phyloP scores from a whole-genome alignment of 30 jellyfish, hydroid and myxozoan genomes.

The Sanderia malayensis region DNA sequence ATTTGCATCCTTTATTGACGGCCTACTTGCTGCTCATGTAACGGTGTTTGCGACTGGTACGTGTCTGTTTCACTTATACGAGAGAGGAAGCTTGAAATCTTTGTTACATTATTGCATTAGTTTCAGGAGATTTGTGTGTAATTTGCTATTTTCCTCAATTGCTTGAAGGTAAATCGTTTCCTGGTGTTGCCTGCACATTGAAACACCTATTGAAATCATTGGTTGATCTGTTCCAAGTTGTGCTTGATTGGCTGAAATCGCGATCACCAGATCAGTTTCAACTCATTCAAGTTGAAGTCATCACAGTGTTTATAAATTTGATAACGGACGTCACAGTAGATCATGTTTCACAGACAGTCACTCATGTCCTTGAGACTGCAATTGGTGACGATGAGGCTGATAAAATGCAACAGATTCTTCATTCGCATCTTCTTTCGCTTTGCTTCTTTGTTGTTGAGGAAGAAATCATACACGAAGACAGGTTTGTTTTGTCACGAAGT shows the following conservation, averaged over 20 bases:
- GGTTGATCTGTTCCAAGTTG: slow-evolving; percentile 32
- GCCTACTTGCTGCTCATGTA: slow-evolving; percentile 39
- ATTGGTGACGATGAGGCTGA: slow-evolving; percentile 52
- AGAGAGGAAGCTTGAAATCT: background rate
- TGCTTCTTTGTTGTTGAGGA: slow-evolving; percentile 51
- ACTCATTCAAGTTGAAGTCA: slow-evolving; percentile 36
- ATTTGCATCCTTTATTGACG: slow-evolving; percentile 14
- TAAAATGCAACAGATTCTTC: slow-evolving; percentile 41
- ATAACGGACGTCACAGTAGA: slow-evolving; percentile 45
- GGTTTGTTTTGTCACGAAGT: slow-evolving; percentile 1
- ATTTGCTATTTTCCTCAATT: background rate
- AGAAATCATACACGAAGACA: slow-evolving; percentile 47
- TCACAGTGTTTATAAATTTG: slow-evolving; percentile 38
- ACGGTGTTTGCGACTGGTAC: slow-evolving; percentile 37
- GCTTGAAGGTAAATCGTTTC: slow-evolving; percentile 26
- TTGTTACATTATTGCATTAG: background rate
- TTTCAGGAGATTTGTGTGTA: no score
- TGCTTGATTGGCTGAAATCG: slow-evolving; percentile 35
- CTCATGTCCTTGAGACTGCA: slow-evolving; percentile 35
- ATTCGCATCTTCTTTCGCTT: slow-evolving; percentile 54
- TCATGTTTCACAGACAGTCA: slow-evolving; percentile 50
- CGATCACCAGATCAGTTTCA: slow-evolving; percentile 41
- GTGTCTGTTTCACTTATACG: no score
- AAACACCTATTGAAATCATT: slow-evolving; percentile 35
- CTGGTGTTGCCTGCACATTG: slow-evolving; percentile 49